phyloP scores from a whole-genome alignment of 2,797 vertebrate species.

The Pipistrellus pipistrellus region DNA sequence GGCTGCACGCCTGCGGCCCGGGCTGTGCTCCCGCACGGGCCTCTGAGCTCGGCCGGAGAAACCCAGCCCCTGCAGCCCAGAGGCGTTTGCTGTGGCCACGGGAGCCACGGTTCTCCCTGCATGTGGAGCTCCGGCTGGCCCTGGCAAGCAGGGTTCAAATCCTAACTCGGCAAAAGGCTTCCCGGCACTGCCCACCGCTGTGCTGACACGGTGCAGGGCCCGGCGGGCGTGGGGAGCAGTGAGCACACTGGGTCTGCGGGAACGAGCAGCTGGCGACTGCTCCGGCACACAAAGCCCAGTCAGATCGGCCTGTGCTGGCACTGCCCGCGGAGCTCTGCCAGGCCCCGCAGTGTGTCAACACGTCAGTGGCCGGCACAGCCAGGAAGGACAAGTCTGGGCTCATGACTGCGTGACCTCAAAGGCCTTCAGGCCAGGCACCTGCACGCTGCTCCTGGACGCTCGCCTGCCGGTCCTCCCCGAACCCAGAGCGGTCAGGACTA shows the following conservation, averaged over 20 bases:
- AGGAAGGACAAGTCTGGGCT: background rate
- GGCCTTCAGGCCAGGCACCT: background rate
- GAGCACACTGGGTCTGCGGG: background rate
- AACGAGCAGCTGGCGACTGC: background rate
- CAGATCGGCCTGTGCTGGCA: background rate
- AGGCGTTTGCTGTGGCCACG: background rate
- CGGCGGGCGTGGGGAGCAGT: background rate
- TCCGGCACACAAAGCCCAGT: background rate
- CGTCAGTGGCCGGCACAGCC: slow-evolving; percentile 3
- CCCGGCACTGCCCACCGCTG: background rate
- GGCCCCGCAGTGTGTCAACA: background rate
- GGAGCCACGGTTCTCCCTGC: slow-evolving; percentile 18
- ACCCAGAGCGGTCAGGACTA: background rate
- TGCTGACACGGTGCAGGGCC: background rate
- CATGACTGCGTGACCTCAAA: background rate
- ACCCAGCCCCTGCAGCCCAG: background rate
- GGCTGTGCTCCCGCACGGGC: background rate
- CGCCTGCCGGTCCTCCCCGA: background rate
- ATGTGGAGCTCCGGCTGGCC: background rate
- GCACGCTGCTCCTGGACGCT: fast-evolving
- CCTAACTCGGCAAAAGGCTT: background rate
- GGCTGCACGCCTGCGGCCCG: no score
- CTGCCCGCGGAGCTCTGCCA: background rate
- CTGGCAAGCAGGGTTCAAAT: background rate
- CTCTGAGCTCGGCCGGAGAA: background rate